phyloP scores from a whole-genome alignment of 2,888 invertebrate species.

The Noctua janthe region DNA sequence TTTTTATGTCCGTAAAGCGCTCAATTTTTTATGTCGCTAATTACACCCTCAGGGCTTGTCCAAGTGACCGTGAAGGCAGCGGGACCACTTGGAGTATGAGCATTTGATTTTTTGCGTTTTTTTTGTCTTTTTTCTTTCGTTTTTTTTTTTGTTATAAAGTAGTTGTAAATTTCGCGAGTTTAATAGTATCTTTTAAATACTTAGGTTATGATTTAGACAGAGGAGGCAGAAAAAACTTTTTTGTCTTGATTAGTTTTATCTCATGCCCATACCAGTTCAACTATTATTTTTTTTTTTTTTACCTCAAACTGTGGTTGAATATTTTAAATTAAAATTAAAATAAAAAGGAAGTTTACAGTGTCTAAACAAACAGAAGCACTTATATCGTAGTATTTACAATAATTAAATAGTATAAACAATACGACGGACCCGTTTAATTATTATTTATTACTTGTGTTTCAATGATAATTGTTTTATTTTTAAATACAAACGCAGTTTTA shows the following conservation, averaged over 20 bases:
- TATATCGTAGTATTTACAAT: slow-evolving; percentile 12
- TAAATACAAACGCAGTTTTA: slow-evolving; percentile 48
- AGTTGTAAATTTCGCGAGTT: neutral
- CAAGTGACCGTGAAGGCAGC: slow-evolving; percentile 42
- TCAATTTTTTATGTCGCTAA: slow-evolving; percentile 85
- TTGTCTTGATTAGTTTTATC: slow-evolving; percentile 24
- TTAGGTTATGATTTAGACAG: neutral
- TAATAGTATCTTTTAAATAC: rapidly evolving
- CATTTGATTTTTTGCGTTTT: slow-evolving; percentile 2
- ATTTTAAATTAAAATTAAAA: slow-evolving; percentile 28
- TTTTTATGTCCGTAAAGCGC: slow-evolving; percentile 75
- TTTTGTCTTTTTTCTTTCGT: neutral
- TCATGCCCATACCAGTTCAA: neutral
- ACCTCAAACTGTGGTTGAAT: slow-evolving; percentile 18
- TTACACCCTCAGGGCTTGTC: slow-evolving; percentile 78
- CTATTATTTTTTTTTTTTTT: slow-evolving; percentile 14
- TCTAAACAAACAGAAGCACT: slow-evolving; percentile 3
- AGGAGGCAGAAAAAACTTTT: slow-evolving; percentile 17
- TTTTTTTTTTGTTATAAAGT: no score
- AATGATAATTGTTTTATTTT: slow-evolving; percentile 57
- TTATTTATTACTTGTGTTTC: slow-evolving; percentile 29
- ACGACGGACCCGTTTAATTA: slow-evolving; percentile 36
- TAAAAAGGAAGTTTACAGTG: slow-evolving; percentile 3
- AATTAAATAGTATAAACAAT: slow-evolving; percentile 22
- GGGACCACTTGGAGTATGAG: slow-evolving; percentile 42